Evolutionary conservation across 2,797 vertebrate species (phyloP).

Genomic region (Trichosurus vulpecula): DNA sequence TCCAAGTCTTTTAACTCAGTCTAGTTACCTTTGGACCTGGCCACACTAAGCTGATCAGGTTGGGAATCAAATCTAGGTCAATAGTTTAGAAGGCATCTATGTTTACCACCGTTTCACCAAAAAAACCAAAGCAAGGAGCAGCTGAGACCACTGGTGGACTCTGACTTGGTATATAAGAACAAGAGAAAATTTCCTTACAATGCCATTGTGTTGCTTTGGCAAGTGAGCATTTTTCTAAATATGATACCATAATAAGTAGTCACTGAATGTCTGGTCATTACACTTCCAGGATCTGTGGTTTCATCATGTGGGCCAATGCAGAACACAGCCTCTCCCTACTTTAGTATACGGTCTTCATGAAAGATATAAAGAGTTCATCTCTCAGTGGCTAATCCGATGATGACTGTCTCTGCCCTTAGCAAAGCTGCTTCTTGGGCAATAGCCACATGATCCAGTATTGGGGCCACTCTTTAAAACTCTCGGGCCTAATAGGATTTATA

Average conservation of each 20-base stretch:
- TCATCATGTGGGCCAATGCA: not conserved
- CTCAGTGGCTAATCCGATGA: not conserved
- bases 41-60: not conserved
- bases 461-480: not conserved
- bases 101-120: not conserved
- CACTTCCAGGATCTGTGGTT: not conserved
- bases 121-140: not conserved
- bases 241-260: not conserved
- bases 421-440: not conserved
- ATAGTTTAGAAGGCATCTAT: not conserved
- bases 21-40: not conserved
- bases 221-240: not conserved
- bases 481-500: not conserved
- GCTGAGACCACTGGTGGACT: not conserved
- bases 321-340: not conserved
- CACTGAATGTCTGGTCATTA: not conserved
- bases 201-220: not conserved
- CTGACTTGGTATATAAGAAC: accelerated
- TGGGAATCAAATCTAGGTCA: constrained; percentile 11
- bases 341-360: not conserved
- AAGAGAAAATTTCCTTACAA: no score
- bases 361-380: not conserved
- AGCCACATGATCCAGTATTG: not conserved
- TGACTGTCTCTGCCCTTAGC: not conserved
- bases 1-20: not conserved